A percentile compares a stretch with the other conserved stretches of the same genome.
Conservation (phyloP, 2,888 invertebrate genomes). For the Scaptodrosophila latifasciaeformis region DNA sequence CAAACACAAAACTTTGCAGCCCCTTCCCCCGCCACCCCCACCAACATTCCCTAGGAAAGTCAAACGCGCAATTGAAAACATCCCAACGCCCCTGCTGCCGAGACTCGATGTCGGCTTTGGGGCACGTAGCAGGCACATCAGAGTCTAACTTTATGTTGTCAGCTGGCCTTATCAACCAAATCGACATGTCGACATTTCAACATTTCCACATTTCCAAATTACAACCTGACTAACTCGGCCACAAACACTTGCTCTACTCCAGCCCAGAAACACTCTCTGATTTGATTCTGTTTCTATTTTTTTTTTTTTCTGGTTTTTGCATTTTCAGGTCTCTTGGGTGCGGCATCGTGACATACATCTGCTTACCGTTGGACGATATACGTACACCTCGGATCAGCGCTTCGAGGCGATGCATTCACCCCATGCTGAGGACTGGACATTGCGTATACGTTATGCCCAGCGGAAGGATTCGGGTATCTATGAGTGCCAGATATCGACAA, state of each 20-base stretch:
- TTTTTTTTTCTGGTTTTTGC: constrained; percentile 8
- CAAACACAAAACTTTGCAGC: too few relatives aligned
- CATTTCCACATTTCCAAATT: neutral
- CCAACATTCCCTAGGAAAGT: too few relatives aligned
- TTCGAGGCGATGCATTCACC: constrained; percentile 91
- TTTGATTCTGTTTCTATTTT: constrained; percentile 4
- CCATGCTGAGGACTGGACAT: constrained; percentile 90
- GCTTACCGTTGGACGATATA: constrained; percentile 84
- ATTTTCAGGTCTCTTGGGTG: constrained; percentile 84
- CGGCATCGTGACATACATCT: constrained; percentile 85
- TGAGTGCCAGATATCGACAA: constrained; percentile 94
- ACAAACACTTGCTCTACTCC: constrained; percentile 7
- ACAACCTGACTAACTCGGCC: neutral
- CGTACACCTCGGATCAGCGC: constrained; percentile 88
- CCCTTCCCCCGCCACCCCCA: neutral
- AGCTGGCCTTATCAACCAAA: neutral
- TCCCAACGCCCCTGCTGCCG: neutral
- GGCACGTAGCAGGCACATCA: too few relatives aligned
- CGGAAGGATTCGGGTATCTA: constrained; percentile 86
- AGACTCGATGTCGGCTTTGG: neutral
- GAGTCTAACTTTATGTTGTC: constrained; percentile 10
- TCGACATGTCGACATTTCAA: neutral
- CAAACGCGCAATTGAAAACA: constrained; percentile 27
- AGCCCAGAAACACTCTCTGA: too few relatives aligned
- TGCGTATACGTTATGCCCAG: constrained; percentile 85